Evolutionary conservation across 2,888 invertebrate genomes (phyloP), one percentile per base, ranked within the genome.

Genomic region (Drosophila ustulata): DNA sequence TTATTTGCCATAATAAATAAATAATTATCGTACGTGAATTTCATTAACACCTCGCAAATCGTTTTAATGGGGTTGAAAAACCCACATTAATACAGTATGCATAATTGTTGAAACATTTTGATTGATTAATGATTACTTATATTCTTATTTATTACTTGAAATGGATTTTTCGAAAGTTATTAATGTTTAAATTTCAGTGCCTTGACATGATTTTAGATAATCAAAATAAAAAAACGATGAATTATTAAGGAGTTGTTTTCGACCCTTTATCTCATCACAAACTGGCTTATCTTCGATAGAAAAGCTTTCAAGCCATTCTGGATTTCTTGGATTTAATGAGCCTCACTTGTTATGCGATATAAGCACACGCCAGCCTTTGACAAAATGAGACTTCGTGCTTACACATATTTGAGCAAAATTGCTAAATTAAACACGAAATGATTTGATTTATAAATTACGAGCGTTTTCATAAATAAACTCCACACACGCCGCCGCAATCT

Each of bases 391-490:
- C 41, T 5, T 64, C 63, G 77, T 71, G 67, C 56, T 63, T 49
- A 37, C 46, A 39, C 47, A 46, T 34, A 64, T 53, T 75, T 66
- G 26, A 63, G 32, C 50, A 50, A 67, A 71, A 67, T 71, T 71
- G 67, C 62, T 45, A 77, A 66, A 51, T 66, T 66, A 41, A 61
- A 71, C 67, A 68, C 59, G 47, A 62, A 59, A 61, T 65, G 43
- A 68, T 74, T 63, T 75, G 75, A 66, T 65, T 78, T 74, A 70
- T 52, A 73, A 78, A 73, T 69, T 69, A 66, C 61, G 41, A 67
- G 49, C 47, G 61, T 63, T 75, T 75, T 67, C 55, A 65, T 75
- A 72, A 75, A 72, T 68, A 68, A 75, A 68, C 58, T 62, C 61
- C 45, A 59, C 75, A 77, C 75, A 72, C 64, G 75, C 63, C 72